Evolutionary conservation across 2,797 vertebrate genomes (phyloP).

Genomic region (Rhabdophis nuchalis): DNA sequence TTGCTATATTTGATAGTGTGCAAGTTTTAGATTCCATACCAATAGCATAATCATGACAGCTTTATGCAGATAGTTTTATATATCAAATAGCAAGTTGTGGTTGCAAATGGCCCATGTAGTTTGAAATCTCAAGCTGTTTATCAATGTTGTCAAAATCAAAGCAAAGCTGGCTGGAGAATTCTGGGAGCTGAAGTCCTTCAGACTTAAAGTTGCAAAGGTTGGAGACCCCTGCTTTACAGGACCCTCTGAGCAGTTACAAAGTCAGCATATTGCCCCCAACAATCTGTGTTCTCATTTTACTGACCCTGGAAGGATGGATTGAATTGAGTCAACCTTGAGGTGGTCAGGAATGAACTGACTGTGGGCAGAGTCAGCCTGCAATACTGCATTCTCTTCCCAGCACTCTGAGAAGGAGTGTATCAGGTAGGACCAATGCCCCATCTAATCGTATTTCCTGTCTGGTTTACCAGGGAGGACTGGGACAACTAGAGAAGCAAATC

Average conservation of each 20-base stretch:
- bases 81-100: background rate
- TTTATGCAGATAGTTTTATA: background rate
- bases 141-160: too few species aligned
- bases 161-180: too few species aligned
- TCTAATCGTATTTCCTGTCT: too few species aligned
- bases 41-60: background rate
- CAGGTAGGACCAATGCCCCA: too few species aligned
- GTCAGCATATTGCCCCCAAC: background rate
- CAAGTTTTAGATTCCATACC: background rate
- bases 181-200: too few species aligned
- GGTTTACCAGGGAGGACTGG: too few species aligned
- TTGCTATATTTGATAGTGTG: background rate
- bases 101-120: background rate
- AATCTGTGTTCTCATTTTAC: background rate
- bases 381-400: background rate
- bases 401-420: too few species aligned
- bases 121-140: background rate
- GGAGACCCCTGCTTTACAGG: too few species aligned
- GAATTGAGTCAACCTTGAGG: background rate
- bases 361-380: background rate
- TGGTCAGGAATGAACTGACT: background rate
- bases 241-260: background rate
- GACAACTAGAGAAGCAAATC: background rate
- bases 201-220: too few species aligned
- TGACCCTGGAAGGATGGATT: background rate